A percentile compares a stretch with the other conserved stretches of the same genome.
Conservation (phyloP, 30 jellyfish, hydroid and myxozoan genomes). For the Turritopsis rubra region DNA sequence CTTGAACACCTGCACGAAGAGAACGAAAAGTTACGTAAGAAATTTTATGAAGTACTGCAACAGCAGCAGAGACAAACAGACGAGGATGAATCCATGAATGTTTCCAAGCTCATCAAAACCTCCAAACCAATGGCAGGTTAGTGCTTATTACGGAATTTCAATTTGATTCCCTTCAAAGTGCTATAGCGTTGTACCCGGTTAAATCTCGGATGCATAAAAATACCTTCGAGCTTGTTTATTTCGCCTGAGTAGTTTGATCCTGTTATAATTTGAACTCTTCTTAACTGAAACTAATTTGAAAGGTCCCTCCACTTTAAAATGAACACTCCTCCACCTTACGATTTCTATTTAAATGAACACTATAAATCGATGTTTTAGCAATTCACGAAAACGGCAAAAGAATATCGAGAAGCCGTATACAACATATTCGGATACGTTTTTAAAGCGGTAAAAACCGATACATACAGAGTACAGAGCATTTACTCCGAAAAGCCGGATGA, state of each 20-base stretch:
- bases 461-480: conserved; percentile 42
- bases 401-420: conserved; percentile 71
- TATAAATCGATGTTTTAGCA: conserved; percentile 23
- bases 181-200: too few relatives aligned
- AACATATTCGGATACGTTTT: conserved; percentile 61
- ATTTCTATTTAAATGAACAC: too few relatives aligned
- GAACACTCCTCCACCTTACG: too few relatives aligned
- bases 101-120: conserved; percentile 22
- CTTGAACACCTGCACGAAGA: conserved; percentile 45
- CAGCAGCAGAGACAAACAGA: conserved; percentile 13
- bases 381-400: conserved; percentile 30
- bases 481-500: conserved; percentile 66
- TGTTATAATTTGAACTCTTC: too few relatives aligned
- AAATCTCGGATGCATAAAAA: too few relatives aligned
- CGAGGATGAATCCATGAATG: conserved; percentile 29
- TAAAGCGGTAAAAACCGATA: conserved; percentile 20
- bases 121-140: conserved; percentile 37
- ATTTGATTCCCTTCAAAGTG: not conserved
- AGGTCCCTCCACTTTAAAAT: too few relatives aligned
- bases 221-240: too few relatives aligned
- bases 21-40: conserved; percentile 51
- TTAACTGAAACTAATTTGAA: too few relatives aligned
- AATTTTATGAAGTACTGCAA: conserved; percentile 16
- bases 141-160: not conserved
- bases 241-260: too few relatives aligned